Evolutionary conservation across 2,888 invertebrate species (phyloP).

Genomic region (Ochropleura leucogaster): DNA sequence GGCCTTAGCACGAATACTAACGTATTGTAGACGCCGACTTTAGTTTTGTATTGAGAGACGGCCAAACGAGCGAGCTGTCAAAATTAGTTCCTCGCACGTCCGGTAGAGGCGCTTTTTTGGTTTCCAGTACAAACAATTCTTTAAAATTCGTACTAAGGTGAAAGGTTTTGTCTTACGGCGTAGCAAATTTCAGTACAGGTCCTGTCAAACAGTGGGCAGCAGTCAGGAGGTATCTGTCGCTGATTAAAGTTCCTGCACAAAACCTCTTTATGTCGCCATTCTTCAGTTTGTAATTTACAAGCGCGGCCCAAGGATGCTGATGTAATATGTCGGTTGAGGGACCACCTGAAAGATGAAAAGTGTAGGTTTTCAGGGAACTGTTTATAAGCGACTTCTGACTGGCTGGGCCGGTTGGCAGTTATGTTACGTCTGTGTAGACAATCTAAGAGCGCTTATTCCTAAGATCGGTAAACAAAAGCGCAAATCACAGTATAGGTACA

Average conservation of each 20-base stretch:
- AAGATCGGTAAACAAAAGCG: not conserved
- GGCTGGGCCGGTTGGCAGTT: no score
- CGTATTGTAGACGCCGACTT: not conserved
- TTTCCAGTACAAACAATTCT: not conserved
- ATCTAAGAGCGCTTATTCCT: not conserved
- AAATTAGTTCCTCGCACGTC: not conserved
- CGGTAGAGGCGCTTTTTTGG: not conserved
- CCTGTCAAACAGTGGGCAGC: not conserved
- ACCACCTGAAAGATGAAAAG: constrained; percentile 8
- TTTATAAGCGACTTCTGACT: no score
- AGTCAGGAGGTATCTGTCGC: constrained; percentile 19
- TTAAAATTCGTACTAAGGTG: not conserved
- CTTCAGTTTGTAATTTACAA: constrained; percentile 10
- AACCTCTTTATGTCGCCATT: not conserved
- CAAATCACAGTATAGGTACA: no score
- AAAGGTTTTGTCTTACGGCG: constrained; percentile 19
- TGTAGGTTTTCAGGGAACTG: not conserved
- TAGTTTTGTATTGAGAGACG: not conserved
- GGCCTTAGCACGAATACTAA: not conserved
- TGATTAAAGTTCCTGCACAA: constrained; percentile 22
- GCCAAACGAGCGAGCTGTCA: not conserved
- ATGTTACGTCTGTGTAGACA: not conserved
- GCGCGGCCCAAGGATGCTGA: constrained; percentile 24
- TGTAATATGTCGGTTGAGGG: not conserved
- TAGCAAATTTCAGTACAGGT: not conserved